These are phyloP conservation scores for Taenioides sp. DNA, from an alignment of 2,797 vertebrate species.

Conservation along the genomic window DNA sequence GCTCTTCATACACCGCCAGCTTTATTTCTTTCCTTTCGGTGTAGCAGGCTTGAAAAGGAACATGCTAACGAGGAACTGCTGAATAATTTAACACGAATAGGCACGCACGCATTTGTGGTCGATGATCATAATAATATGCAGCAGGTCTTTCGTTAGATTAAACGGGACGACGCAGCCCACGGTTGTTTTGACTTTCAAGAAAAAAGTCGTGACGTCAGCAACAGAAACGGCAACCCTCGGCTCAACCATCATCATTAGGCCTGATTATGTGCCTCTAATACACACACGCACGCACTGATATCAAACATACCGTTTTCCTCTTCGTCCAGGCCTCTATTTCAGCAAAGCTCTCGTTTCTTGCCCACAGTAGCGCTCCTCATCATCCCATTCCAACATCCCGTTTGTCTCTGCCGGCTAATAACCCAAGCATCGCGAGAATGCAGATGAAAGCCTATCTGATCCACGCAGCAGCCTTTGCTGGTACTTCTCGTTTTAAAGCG, in stretches of 20 bases:
- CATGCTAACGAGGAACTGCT: constrained; percentile 5
- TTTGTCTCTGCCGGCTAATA: constrained; percentile 37
- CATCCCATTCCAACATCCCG: constrained; percentile 56
- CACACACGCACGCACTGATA: neutral
- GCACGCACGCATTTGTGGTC: neutral
- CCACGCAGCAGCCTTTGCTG: neutral
- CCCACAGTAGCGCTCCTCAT: constrained; percentile 47
- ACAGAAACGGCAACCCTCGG: constrained; percentile 64
- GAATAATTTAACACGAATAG: neutral
- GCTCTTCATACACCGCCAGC: constrained; percentile 43
- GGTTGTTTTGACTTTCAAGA: constrained; percentile 88
- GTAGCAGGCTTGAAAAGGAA: neutral
- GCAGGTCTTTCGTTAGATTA: constrained; percentile 1
- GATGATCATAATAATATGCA: neutral
- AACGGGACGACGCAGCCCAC: constrained; percentile 58
- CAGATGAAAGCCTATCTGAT: neutral
- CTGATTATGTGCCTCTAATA: neutral
- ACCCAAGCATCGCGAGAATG: constrained; percentile 75
- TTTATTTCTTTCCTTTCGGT: constrained; percentile 17
- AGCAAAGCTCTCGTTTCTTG: constrained; percentile 36
- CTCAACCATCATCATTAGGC: neutral
- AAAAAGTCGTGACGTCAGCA: constrained; percentile 87
- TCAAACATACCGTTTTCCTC: constrained; percentile 27
- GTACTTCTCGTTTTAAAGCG: neutral
- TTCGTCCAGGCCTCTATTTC: constrained; percentile 28